Percentiles rank a stretch among this genome's conserved stretches.
phyloP scores from a whole-genome alignment of 2,888 invertebrate species.

The Orthosia gracilis region DNA sequence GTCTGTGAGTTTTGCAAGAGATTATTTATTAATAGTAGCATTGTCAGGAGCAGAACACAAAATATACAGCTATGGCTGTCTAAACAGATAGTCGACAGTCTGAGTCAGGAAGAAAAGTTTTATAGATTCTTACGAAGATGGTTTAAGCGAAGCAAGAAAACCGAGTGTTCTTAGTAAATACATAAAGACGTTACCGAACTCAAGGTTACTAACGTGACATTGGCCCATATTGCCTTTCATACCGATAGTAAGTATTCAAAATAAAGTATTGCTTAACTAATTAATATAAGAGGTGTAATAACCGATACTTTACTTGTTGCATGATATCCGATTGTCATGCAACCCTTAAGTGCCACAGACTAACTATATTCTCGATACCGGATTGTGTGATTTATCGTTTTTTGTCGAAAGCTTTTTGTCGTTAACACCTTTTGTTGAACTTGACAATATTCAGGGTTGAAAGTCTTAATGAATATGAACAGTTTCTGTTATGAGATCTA shows the following conservation, averaged over 20 bases:
- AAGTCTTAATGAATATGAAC: too few relatives aligned
- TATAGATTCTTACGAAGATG: too few relatives aligned
- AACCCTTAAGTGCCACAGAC: constrained; percentile 1
- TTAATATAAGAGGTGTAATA: constrained; percentile 4
- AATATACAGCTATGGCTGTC: too few relatives aligned
- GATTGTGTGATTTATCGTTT: not conserved
- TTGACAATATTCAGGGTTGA: too few relatives aligned
- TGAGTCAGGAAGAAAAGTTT: too few relatives aligned
- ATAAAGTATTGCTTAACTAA: constrained; percentile 23
- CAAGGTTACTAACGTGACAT: constrained; percentile 19
- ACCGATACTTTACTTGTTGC: constrained; percentile 38
- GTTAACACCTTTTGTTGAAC: not conserved
- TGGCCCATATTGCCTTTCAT: not conserved
- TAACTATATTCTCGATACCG: not conserved
- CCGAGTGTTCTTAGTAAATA: not conserved
- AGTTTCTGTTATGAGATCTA: too few relatives aligned
- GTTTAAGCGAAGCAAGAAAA: too few relatives aligned
- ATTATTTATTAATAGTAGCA: too few relatives aligned
- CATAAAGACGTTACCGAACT: not conserved
- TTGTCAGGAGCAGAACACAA: too few relatives aligned
- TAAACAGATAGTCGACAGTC: too few relatives aligned
- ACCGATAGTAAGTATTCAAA: too few relatives aligned
- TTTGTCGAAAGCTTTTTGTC: not conserved
- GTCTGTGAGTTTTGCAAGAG: too few relatives aligned
- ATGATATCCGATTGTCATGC: constrained; percentile 9